phyloP scores from a whole-genome alignment of 2,113 vertebrate species.

The Sterna hirundo region DNA sequence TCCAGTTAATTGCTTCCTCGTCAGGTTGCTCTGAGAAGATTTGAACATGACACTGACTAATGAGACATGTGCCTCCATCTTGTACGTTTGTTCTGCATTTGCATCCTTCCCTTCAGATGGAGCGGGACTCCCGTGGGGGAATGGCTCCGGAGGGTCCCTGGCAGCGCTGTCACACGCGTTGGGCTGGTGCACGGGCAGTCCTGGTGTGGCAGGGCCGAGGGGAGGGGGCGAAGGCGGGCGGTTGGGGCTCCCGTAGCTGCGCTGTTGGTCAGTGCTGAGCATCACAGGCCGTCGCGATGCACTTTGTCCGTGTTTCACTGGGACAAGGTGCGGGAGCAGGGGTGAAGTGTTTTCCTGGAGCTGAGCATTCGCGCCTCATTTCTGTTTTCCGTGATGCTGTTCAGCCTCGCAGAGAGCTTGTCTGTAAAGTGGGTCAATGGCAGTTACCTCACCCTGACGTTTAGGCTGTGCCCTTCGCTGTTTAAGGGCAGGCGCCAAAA shows the following conservation, averaged over 20 bases:
- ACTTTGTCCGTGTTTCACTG: accelerated
- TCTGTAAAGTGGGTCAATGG: neutral
- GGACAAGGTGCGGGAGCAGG: neutral
- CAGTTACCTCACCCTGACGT: neutral
- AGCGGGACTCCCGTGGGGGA: accelerated
- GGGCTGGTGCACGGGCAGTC: neutral
- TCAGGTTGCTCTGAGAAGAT: neutral
- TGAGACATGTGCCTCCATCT: neutral
- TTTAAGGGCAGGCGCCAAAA: neutral
- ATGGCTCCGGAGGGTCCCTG: accelerated
- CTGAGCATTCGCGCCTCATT: accelerated
- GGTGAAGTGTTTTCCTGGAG: neutral
- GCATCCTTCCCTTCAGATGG: neutral
- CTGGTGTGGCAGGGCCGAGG: neutral
- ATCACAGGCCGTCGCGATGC: accelerated
- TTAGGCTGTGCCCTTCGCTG: neutral
- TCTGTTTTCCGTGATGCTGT: neutral
- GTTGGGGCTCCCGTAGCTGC: accelerated
- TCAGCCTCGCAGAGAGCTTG: neutral
- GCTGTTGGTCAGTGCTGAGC: neutral
- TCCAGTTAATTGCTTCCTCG: neutral
- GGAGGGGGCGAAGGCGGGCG: accelerated
- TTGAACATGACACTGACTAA: neutral
- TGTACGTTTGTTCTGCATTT: neutral
- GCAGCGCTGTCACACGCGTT: accelerated